phyloP scores from a whole-genome alignment of 2,888 invertebrate genomes.

The Trachelus troglodyta region DNA sequence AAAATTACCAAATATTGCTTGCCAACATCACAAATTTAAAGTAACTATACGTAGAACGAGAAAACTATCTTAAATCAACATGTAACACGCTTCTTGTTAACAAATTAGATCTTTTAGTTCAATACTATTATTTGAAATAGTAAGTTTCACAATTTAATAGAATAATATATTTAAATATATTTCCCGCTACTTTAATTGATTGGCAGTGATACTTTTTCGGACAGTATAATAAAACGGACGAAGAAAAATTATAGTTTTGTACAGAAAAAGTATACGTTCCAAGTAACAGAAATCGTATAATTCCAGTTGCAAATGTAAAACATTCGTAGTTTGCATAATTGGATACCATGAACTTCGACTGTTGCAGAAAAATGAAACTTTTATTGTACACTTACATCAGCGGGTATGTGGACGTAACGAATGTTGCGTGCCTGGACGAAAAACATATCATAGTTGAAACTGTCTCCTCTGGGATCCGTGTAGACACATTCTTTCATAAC shows the following conservation, averaged over 20 bases:
- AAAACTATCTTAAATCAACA: not conserved
- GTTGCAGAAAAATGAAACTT: conserved; percentile 13
- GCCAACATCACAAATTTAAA: not conserved
- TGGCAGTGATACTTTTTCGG: not conserved
- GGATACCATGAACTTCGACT: not conserved
- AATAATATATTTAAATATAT: not conserved
- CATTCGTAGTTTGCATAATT: not conserved
- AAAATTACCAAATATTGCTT: not conserved
- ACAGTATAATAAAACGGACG: not conserved
- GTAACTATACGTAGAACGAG: not conserved
- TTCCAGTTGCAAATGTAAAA: not conserved
- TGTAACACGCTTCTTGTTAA: not conserved
- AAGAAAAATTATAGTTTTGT: not conserved
- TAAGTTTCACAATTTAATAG: not conserved
- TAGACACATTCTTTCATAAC: conserved; percentile 73
- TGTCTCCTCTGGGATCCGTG: conserved; percentile 73
- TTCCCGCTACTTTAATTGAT: not conserved
- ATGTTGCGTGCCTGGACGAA: conserved; percentile 76
- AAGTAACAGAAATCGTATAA: not conserved
- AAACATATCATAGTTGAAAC: conserved; percentile 72
- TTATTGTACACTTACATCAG: conserved; percentile 18
- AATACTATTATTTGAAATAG: not conserved
- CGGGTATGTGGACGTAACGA: conserved; percentile 76
- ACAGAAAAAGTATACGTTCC: not conserved
- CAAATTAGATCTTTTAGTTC: not conserved